A percentile compares a stretch with the other conserved stretches of the same genome.
These are phyloP conservation scores for Hesperia comma DNA, from an alignment of 2,888 invertebrate species.

Conservation along the genomic window DNA sequence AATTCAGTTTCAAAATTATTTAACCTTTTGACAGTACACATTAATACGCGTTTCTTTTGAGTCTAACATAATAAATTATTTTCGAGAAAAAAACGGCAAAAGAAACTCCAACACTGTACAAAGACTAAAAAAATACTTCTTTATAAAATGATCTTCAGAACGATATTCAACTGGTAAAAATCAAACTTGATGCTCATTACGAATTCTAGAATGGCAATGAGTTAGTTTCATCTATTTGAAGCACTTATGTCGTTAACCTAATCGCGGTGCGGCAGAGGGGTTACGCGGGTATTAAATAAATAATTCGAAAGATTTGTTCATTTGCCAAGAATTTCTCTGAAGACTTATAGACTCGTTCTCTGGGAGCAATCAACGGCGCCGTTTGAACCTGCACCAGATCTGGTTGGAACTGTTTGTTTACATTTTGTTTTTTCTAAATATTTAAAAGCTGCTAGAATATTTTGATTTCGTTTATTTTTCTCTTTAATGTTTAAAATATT, in stretches of 20 bases:
- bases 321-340: slow-evolving; percentile 34
- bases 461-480: not conserved
- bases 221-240: not conserved
- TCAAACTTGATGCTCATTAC: too few species aligned
- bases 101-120: too few species aligned
- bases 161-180: too few species aligned
- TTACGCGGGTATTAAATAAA: slow-evolving; percentile 13
- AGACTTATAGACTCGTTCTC: slow-evolving; percentile 30
- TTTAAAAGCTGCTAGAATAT: not conserved
- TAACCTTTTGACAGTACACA: too few species aligned
- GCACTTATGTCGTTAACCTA: not conserved
- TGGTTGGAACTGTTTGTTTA: slow-evolving; percentile 8
- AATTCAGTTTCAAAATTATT: too few species aligned
- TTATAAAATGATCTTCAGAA: too few species aligned
- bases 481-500: not conserved
- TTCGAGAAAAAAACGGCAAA: too few species aligned
- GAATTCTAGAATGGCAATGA: too few species aligned
- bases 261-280: not conserved
- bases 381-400: slow-evolving; percentile 13
- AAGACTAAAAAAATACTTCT: too few species aligned
- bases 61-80: too few species aligned
- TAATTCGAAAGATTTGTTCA: slow-evolving; percentile 30
- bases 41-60: too few species aligned
- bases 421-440: slow-evolving; percentile 1
- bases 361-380: slow-evolving; percentile 13